Conservation (phyloP, 2,797 vertebrate species). For the Sus cebifrons region DNA sequence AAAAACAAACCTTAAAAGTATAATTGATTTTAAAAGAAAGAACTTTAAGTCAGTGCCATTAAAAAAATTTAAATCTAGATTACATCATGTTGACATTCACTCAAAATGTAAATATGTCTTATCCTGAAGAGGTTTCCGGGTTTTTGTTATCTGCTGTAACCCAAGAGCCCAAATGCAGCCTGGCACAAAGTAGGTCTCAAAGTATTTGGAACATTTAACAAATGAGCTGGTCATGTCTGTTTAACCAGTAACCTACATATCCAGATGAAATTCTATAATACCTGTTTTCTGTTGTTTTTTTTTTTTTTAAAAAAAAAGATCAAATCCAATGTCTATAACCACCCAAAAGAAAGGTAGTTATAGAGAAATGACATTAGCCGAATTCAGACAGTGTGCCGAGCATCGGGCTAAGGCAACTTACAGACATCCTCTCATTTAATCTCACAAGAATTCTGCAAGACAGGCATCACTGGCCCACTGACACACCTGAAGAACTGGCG, state of each 20-base stretch:
- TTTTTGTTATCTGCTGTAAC: background rate
- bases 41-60: background rate
- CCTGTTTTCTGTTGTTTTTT: background rate
- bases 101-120: background rate
- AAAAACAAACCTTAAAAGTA: too few relatives aligned
- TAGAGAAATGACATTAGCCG: background rate
- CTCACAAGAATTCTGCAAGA: background rate
- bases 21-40: too few relatives aligned
- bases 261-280: background rate
- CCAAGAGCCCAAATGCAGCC: background rate
- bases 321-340: background rate
- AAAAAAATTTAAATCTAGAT: background rate
- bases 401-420: background rate
- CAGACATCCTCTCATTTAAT: background rate
- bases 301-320: background rate
- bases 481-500: background rate
- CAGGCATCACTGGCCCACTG: background rate
- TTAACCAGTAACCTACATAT: background rate
- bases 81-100: background rate
- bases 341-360: background rate
- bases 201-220: background rate
- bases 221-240: background rate
- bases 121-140: background rate
- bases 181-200: conserved; percentile 5
- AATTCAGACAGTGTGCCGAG: background rate